Evolutionary conservation across 2,888 invertebrate species (phyloP).

Genomic region (Cheiracanthium punctorium): DNA sequence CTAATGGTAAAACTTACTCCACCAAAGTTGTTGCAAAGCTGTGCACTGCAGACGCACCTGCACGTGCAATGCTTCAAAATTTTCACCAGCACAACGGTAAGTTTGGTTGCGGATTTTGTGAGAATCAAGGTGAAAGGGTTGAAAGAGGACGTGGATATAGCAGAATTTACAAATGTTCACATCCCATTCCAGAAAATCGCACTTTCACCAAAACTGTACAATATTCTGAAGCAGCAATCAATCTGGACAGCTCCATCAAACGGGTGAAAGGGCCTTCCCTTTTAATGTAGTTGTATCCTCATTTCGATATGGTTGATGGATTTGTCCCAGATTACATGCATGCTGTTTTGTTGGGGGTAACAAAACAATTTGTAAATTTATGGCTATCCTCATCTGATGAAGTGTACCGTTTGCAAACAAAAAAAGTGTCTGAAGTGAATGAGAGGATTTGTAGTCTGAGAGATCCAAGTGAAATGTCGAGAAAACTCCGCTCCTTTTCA

Average conservation of each 20-base stretch:
- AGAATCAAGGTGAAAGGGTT: background rate
- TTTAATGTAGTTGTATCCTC: conserved; percentile 16
- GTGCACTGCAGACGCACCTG: conserved; percentile 18
- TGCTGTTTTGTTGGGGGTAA: conserved; percentile 71
- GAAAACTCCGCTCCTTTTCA: background rate
- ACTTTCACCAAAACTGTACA: background rate
- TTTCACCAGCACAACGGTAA: conserved; percentile 10
- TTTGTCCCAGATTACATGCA: conserved; percentile 72
- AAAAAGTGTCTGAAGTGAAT: background rate
- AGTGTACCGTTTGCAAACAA: background rate
- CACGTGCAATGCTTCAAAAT: conserved; percentile 21
- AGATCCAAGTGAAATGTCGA: conserved; percentile 10
- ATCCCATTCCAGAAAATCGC: background rate
- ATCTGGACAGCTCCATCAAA: background rate
- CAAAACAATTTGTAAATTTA: conserved; percentile 61
- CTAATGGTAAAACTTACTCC: background rate
- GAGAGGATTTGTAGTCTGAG: background rate
- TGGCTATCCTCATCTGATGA: conserved; percentile 63
- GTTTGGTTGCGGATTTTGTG: conserved; percentile 27
- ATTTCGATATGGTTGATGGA: conserved; percentile 71
- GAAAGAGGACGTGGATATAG: conserved; percentile 11
- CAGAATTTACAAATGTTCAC: background rate
- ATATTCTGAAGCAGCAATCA: background rate
- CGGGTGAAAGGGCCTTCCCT: conserved; percentile 35
- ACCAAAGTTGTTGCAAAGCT: background rate